Percentiles rank a stretch among this genome's conserved stretches.
These are phyloP conservation scores for Rhyacophila evoluta DNA, from an alignment of 2,888 invertebrate genomes.

Conservation along the genomic window DNA sequence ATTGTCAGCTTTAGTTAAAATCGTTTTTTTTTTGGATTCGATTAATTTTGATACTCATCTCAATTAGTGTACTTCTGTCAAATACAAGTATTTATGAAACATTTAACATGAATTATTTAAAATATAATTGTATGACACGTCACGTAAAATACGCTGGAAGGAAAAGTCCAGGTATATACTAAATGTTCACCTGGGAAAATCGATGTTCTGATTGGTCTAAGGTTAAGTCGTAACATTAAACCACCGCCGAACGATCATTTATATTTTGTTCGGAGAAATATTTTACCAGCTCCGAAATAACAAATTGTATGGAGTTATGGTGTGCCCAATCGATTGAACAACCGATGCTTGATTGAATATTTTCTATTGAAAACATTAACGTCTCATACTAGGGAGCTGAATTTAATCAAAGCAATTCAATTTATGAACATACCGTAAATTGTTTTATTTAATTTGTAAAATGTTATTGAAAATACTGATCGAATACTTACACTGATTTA, in stretches of 20 bases:
- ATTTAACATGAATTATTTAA: too few species aligned
- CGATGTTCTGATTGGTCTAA: not conserved
- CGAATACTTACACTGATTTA: too few species aligned
- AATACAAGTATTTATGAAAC: too few species aligned
- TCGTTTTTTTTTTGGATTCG: too few species aligned
- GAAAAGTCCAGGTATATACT: not conserved
- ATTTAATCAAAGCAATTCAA: not conserved
- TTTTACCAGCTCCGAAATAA: not conserved
- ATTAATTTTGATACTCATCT: too few species aligned
- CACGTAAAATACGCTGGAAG: not conserved
- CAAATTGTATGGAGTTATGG: not conserved
- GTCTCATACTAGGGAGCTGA: not conserved
- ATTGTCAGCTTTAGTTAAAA: too few species aligned
- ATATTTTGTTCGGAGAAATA: not conserved
- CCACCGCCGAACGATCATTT: not conserved
- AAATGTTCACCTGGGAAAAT: not conserved
- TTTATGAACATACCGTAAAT: not conserved
- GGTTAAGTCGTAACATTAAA: not conserved
- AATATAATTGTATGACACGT: too few species aligned
- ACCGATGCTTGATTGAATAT: slow-evolving; percentile 4
- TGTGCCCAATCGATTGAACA: not conserved
- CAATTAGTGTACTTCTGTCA: too few species aligned
- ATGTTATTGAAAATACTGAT: too few species aligned
- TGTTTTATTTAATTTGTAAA: not conserved
- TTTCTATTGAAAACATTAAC: not conserved